Conservation (phyloP, 2,113 vertebrate genomes). For the Lagenorhynchus albirostris region DNA sequence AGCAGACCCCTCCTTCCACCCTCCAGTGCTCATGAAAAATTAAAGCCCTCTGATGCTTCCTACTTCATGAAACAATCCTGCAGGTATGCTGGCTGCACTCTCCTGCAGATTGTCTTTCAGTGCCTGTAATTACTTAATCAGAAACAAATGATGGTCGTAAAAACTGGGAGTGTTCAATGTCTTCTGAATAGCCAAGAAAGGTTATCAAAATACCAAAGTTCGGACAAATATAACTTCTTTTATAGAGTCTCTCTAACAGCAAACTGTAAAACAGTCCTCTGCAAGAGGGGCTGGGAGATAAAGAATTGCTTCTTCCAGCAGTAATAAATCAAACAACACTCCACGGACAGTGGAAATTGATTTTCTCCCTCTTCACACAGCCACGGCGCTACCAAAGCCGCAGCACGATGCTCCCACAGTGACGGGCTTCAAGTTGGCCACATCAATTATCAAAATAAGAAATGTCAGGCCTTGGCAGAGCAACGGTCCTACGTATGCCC, state of each 20-base stretch:
- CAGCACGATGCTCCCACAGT: background rate
- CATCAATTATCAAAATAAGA: constrained; percentile 48
- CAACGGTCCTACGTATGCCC: fast-evolving
- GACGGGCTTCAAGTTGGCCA: constrained; percentile 14
- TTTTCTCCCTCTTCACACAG: constrained; percentile 70
- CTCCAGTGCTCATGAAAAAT: background rate
- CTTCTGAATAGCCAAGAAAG: constrained; percentile 47
- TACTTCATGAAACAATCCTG: fast-evolving
- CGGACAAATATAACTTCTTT: constrained; percentile 35
- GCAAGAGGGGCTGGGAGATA: constrained; percentile 56
- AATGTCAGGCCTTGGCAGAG: fast-evolving
- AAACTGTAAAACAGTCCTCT: constrained; percentile 60
- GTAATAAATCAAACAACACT: constrained; percentile 78
- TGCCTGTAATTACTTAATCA: constrained; percentile 4
- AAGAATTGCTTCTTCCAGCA: constrained; percentile 70
- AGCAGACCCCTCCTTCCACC: background rate
- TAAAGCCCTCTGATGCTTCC: background rate
- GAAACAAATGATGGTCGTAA: constrained; percentile 8
- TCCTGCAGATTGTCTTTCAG: background rate
- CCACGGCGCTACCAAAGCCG: background rate
- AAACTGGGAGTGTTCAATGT: background rate
- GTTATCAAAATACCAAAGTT: constrained; percentile 72
- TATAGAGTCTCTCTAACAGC: constrained; percentile 14
- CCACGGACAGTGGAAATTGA: constrained; percentile 77
- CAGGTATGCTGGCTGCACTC: fast-evolving